Evolutionary conservation across 1,140 invertebrate species (phyloP), one percentile per base, ranked within the genome.

Genomic region (Bemisia tabaci): DNA sequence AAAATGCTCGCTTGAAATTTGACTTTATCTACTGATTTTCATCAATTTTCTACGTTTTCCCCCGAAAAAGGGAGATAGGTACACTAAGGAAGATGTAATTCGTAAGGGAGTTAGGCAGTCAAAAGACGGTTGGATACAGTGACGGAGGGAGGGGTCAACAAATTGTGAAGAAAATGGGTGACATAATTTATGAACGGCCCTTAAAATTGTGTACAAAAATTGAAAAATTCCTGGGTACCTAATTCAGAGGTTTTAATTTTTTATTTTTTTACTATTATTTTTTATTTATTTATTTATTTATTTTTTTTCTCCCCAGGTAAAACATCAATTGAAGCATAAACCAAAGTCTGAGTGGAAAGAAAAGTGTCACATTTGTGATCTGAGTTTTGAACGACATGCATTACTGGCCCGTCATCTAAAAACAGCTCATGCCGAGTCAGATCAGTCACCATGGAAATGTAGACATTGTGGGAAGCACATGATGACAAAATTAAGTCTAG

Each of bases 401-500:
- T 23, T 60, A 22, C 62, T 69, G 5, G 33, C 27, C 26, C 26
- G 22, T 9, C 69, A 70, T 24, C 39, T 26, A 12, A 59, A 68
- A 33, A 63, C 62, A 39, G 59, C 27, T 17, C 69, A 70, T 48
- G 33, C 17, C 48, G 62, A 68, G 12, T 39, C 22, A 39, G 63
- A 65, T 22, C 24, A 25, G n/a, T 61, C 59, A 39, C 23, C 59
- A 1, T 70, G 63, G 63, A 39, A 65, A 2, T 70, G 69, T 63
- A 1, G 67, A 23, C 68, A 39, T 26, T 71, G 70, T 39, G 69
- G 68, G 26, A 71, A 71, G 59, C 26, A 33, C 12, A 67, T 69
- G 62, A 68, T 67, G 26, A 71, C 69, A 17, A 71, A 71, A 66
- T 60, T 71, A 1, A 71, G 70, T 58, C 48, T 69, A 21, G 60